Base-by-base conservation (phyloP, 2,888 invertebrate species). In the Anoncus sp. region DNA sequence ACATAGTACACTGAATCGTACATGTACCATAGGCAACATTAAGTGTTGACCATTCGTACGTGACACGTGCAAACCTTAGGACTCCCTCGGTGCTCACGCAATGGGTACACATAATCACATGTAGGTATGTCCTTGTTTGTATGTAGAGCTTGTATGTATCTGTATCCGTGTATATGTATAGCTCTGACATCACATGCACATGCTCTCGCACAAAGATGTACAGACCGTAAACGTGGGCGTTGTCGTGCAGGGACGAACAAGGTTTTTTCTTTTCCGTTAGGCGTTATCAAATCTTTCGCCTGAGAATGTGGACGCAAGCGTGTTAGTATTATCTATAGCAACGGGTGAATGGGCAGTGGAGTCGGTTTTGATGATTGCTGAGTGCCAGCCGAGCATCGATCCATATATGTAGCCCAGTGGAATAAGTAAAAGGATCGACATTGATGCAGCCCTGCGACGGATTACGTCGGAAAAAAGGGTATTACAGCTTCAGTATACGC, bases 221-320 rank as follows among this genome's bases (percentile, higher is more conserved):
- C 63, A 53, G n/a, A 53, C n/a, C 18, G 12, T n/a, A 22, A 66
- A 49, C 57, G 63, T 72, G 76, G 57, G 63, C 63, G 63, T 67
- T 60, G 57, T 38, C 43, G 40, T 65, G 65, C 59, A 18, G 55
- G 47, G 27, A 45, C 18, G 18, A 18, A 16, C 14, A 22, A 14
- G 12, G 57, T 81, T 81, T 77, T 80, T 78, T 79, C 77, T 63
- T 75, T 74, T 76, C 60, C 63, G 71, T 79, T 76, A 75, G 63
- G 80, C 82, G 80, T 84, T 85, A 86, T 87, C 85, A 85, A 85
- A 84, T 87, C 79, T 84, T 76, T 75, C 77, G 78, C 59, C 12
- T 81, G 82, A 80, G 81, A 84, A 85, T 84, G 81, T 79, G 76
- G 80, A 75, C 74, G 74, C 55, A 27, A 9, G 49, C 72, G 72